Conservation (phyloP, 2,113 vertebrate species). For the Labrus mixtus region DNA sequence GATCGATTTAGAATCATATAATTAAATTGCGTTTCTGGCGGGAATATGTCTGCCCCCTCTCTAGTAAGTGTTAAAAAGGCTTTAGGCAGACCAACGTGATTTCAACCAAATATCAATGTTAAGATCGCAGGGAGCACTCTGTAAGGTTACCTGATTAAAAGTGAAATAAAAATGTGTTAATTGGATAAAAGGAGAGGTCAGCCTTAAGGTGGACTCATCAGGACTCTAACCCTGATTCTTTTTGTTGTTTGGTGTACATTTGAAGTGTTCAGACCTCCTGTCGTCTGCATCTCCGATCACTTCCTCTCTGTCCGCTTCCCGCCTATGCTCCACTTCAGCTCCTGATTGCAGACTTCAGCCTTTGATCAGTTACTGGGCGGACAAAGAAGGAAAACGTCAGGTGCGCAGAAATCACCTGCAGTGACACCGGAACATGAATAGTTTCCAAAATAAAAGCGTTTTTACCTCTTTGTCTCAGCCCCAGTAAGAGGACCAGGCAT, state of each 20-base stretch:
- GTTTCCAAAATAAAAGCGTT: conserved; percentile 55
- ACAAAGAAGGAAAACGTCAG: conserved; percentile 23
- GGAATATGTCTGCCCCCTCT: too few relatives aligned
- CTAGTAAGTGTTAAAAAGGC: too few relatives aligned
- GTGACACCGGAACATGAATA: not conserved
- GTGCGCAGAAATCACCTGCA: not conserved
- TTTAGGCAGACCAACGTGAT: too few relatives aligned
- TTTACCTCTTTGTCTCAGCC: not conserved
- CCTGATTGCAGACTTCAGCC: conserved; percentile 53
- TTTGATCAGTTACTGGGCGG: conserved; percentile 54
- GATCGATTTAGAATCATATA: too few relatives aligned
- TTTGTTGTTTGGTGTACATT: not conserved
- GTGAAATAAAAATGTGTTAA: not conserved
- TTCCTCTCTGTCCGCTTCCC: conserved; percentile 12
- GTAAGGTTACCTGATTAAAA: not conserved
- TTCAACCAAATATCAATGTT: too few relatives aligned
- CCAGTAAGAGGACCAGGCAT: too few relatives aligned
- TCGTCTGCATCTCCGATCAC: conserved; percentile 12
- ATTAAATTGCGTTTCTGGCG: too few relatives aligned
- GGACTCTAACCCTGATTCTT: not conserved
- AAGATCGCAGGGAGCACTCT: too few relatives aligned
- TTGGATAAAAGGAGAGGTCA: not conserved
- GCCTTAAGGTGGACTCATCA: not conserved
- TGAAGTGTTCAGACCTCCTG: conserved; percentile 4
- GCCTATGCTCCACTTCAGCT: conserved; percentile 26